Evolutionary conservation across 2,113 vertebrate species (phyloP).

Genomic region (Aphyosemion australe): DNA sequence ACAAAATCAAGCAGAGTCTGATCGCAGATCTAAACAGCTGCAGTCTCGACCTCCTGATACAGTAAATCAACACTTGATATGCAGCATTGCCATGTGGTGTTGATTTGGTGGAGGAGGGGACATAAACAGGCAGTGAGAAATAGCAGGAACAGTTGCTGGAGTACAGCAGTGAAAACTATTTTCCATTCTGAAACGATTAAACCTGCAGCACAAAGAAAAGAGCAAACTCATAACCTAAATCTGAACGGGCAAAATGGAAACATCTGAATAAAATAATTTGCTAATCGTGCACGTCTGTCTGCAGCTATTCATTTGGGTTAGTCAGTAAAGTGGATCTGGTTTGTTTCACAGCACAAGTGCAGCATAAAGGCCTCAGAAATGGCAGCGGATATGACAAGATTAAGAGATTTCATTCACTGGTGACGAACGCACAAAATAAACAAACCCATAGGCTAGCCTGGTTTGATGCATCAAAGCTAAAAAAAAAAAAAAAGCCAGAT

Average conservation of each 20-base stretch:
- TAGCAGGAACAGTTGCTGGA: conserved; percentile 19
- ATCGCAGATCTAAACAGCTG: conserved; percentile 47
- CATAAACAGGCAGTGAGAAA: conserved; percentile 25
- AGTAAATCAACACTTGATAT: conserved; percentile 32
- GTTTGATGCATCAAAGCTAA: conserved; percentile 2
- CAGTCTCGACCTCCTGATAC: conserved; percentile 34
- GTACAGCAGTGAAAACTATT: conserved; percentile 6
- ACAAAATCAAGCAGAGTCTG: conserved; percentile 40
- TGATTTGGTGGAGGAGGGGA: conserved; percentile 31
- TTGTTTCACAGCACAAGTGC: conserved; percentile 8
- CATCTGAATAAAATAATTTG: background rate
- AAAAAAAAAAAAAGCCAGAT: conserved; percentile 2
- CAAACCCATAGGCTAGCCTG: background rate
- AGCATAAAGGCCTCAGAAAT: background rate
- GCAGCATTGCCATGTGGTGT: conserved; percentile 36
- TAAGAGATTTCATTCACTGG: background rate
- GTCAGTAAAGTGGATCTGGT: conserved; percentile 19
- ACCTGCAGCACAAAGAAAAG: conserved; percentile 4
- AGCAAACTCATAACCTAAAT: conserved; percentile 10
- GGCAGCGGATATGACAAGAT: background rate
- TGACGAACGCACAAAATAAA: background rate
- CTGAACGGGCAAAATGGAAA: conserved; percentile 9
- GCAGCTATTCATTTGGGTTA: conserved; percentile 23
- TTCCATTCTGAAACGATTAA: conserved; percentile 16
- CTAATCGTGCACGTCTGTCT: conserved; percentile 9